Base-by-base conservation (phyloP, 2,888 invertebrate species). In the Rhogogaster chlorosoma region DNA sequence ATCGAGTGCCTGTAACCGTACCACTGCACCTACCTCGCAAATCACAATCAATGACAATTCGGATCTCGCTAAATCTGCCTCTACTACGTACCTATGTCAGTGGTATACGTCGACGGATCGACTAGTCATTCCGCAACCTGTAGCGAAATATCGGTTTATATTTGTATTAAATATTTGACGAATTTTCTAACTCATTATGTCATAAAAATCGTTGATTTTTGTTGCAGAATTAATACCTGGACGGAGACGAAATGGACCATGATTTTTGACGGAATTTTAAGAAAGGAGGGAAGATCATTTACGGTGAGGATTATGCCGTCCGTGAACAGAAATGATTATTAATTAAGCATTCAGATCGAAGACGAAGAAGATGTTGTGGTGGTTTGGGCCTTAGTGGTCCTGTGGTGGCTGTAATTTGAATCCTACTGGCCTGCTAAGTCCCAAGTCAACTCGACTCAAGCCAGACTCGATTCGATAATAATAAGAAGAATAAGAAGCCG, bases 371-470 rank as follows among this genome's bases (percentile, higher is more conserved):
- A 57, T 36, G 29, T 89, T 87, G 88, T 87, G 90, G 88, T 93
- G 94, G 94, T 94, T 93, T 95, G 96, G 96, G 96, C 95, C 96
- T 96, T 96, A 95, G 95, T 95, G 96, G 96, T 95, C 95, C 95
- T 95, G 95, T 93, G 93, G 93, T 94, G 95, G 95, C 95, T 95
- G 93, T 93, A 94, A 94, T 93, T 89, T 86, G 91, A 91, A 94
- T 94, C 95, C 96, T 96, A 96, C 96, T 97, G 96, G 96, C 96
- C 96, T 97, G 96, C 96, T 96, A 97, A 97, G 96, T 97, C 96
- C 96, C 96, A 96, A 96, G 96, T 95, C 94, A 94, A 94, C 95
- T 94, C 89, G 89, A 91, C 49, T 77, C 77, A n/a, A 42, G 38
- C 22, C 42, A 22, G n/a, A 29, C 49, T n/a, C 49, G 26, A 73